Percentiles rank a stretch among this genome's conserved stretches.
Evolutionary conservation across 2,113 vertebrate genomes (phyloP).

Genomic region (Oryzias curvinotus): DNA sequence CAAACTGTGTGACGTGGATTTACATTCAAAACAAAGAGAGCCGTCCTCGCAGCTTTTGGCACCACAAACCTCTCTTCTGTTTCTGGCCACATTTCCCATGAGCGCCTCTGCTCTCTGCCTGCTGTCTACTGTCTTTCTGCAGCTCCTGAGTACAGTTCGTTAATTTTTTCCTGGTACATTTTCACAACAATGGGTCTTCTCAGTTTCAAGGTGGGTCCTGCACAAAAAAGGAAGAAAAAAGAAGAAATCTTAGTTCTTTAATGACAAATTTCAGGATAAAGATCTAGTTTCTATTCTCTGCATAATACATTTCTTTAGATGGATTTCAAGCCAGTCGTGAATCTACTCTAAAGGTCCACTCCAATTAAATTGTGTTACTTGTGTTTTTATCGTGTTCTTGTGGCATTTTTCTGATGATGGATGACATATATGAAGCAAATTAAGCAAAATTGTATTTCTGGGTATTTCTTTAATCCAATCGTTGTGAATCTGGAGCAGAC

Average conservation of each 20-base stretch:
- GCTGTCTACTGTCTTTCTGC: conserved; percentile 19
- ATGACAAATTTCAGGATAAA: not conserved
- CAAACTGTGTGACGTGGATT: too few relatives aligned
- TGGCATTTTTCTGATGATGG: too few relatives aligned
- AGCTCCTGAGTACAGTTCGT: conserved; percentile 66
- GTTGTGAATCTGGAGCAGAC: too few relatives aligned
- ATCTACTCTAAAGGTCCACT: too few relatives aligned
- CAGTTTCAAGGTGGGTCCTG: conserved; percentile 83
- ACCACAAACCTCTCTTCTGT: not conserved
- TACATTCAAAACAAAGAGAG: too few relatives aligned
- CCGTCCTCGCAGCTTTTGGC: too few relatives aligned
- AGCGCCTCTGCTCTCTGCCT: not conserved
- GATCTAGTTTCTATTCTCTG: not conserved
- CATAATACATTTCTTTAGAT: not conserved
- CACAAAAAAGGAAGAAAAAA: conserved; percentile 5
- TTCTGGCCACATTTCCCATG: not conserved
- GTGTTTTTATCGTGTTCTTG: too few relatives aligned
- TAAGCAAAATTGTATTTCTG: too few relatives aligned
- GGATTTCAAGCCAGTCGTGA: too few relatives aligned
- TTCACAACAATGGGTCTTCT: conserved; percentile 76
- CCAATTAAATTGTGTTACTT: too few relatives aligned
- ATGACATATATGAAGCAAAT: too few relatives aligned
- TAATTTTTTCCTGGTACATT: conserved; percentile 77
- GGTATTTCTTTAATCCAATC: too few relatives aligned
- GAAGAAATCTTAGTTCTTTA: not conserved